Evolutionary conservation across 2,113 vertebrate species (phyloP).

Genomic region (Zosterops japonicus): DNA sequence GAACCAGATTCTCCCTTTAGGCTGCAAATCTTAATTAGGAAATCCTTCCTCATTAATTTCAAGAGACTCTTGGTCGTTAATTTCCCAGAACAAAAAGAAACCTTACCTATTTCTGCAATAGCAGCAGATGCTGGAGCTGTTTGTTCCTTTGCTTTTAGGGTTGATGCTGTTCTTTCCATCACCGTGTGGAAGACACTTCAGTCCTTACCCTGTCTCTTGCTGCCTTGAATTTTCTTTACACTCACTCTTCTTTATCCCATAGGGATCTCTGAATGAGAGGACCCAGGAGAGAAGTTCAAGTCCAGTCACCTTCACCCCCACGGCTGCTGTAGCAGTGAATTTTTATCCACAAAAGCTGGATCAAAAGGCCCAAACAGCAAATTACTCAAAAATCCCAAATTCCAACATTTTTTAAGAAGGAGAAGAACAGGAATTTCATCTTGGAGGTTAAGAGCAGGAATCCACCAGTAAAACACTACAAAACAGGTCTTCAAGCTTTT

Average conservation of each 20-base stretch:
- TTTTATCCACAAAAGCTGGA: not conserved
- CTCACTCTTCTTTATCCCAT: not conserved
- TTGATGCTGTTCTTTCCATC: not conserved
- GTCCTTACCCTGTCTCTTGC: not conserved
- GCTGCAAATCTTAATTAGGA: constrained; percentile 45
- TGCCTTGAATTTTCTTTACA: constrained; percentile 13
- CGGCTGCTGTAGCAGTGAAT: not conserved
- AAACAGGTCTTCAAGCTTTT: not conserved
- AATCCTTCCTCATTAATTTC: constrained; percentile 9
- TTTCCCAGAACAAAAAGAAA: constrained; percentile 22
- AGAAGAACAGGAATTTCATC: not conserved
- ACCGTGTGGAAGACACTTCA: not conserved
- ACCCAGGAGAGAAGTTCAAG: not conserved
- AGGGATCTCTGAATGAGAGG: not conserved
- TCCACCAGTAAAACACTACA: not conserved
- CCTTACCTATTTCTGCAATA: constrained; percentile 28
- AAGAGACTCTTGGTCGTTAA: not conserved
- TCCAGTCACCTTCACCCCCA: not conserved
- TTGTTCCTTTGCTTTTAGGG: not conserved
- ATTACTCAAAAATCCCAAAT: not conserved
- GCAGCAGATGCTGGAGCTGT: not conserved
- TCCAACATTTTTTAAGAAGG: not conserved
- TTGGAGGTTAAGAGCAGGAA: not conserved
- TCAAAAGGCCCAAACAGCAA: not conserved
- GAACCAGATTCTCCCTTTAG: constrained; percentile 31